Conservation (phyloP, 2,888 invertebrate species). For the Pammene fasciana region DNA sequence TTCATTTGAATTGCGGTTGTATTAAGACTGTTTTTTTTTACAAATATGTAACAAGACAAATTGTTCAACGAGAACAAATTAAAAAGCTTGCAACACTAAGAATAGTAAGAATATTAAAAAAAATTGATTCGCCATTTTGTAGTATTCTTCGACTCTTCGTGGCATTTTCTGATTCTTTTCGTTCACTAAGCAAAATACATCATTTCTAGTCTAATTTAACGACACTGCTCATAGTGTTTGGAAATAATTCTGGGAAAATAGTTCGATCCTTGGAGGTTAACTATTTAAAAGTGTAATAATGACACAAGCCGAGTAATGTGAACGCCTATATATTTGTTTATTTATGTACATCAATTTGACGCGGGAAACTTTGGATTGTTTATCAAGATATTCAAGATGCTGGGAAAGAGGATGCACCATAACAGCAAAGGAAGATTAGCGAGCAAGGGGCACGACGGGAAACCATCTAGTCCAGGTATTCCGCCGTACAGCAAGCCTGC, state of each 20-base stretch:
- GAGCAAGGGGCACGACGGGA: constrained; percentile 80
- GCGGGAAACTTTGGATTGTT: constrained; percentile 69
- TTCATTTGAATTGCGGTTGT: no score
- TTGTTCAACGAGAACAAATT: background rate
- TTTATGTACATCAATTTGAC: constrained; percentile 54
- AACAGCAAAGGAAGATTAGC: constrained; percentile 77
- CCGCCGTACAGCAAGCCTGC: constrained; percentile 77
- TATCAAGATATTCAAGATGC: constrained; percentile 70
- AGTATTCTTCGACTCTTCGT: constrained; percentile 39
- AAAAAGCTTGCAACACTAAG: constrained; percentile 13
- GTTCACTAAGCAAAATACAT: background rate
- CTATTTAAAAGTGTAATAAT: constrained; percentile 14
- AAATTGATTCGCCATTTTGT: constrained; percentile 57
- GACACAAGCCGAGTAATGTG: constrained; percentile 33
- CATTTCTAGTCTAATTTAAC: background rate
- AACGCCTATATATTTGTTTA: constrained; percentile 36
- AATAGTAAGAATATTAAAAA: background rate
- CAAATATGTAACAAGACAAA: background rate
- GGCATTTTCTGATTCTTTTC: constrained; percentile 19
- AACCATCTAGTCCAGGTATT: constrained; percentile 79
- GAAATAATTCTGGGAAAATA: background rate
- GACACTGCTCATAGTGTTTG: background rate
- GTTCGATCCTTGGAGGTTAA: background rate
- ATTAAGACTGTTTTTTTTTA: background rate
- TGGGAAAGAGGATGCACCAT: constrained; percentile 81